Evolutionary conservation across 1,140 invertebrate species (phyloP).

Genomic region (Adoxophyes honmai): DNA sequence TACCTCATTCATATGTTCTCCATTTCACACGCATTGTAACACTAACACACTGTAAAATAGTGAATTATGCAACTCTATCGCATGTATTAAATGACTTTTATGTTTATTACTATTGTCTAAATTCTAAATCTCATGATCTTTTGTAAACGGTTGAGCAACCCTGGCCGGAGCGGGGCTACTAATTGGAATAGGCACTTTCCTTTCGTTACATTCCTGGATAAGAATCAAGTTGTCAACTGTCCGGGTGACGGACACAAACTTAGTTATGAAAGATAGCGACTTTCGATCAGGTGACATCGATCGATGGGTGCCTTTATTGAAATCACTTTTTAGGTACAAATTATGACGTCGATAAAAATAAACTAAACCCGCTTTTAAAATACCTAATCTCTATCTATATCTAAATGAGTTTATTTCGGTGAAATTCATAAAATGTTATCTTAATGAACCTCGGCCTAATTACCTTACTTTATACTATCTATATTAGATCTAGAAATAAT

Average conservation of each 20-base stretch:
- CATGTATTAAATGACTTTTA: constrained; percentile 4
- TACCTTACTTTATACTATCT: no score
- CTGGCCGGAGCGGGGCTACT: neutral
- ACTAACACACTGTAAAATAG: constrained; percentile 13
- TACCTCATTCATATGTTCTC: constrained; percentile 9
- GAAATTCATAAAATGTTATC: no score
- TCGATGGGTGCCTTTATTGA: no score
- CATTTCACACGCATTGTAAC: constrained; percentile 12
- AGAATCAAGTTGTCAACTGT: neutral
- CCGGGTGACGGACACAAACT: neutral
- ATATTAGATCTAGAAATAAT: no score
- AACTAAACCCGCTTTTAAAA: no score
- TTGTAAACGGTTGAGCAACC: constrained; percentile 11
- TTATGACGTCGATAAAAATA: no score
- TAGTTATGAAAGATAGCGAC: constrained; percentile 1
- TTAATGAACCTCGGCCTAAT: no score
- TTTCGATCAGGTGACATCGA: constrained; percentile 2
- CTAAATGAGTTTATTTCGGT: no score
- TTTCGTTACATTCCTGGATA: neutral
- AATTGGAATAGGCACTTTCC: neutral
- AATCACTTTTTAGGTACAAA: no score
- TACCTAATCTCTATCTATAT: no score
- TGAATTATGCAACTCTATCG: constrained; percentile 6
- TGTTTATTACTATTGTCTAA: neutral
- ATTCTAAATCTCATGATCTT: constrained; percentile 12